Evolutionary conservation across 1,140 invertebrate species (phyloP), one percentile per base, ranked within the genome.

Genomic region (Zelostemma sp.): DNA sequence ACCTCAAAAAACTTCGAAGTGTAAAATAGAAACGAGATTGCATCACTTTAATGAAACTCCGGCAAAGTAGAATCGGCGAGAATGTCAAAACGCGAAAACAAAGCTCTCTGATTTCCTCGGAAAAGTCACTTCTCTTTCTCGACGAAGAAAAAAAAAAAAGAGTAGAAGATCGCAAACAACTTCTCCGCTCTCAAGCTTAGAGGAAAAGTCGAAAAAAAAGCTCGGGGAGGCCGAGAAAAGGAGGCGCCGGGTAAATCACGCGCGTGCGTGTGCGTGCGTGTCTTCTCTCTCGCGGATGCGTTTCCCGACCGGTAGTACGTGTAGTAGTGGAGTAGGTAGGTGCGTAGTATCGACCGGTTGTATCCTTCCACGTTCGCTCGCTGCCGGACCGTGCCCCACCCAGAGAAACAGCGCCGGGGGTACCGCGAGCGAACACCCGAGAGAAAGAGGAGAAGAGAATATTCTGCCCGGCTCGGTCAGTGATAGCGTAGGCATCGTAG

Each of bases 401-500:
- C 68, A 62, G 58, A 18, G 58, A 57, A 31, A 19, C 35, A 53
- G 49, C 9, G 35, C 3, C 35, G 35, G 35, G 35, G 9, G 35
- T 1, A 38, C 15, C 18, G 35, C 12, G 38, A 28, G 48, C n/a
- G 45, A 19, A 1, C 40, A 12, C n/a, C 11, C 21, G 25, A 14
- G 25, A 35, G 47, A 21, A 8, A 65, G 40, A 17, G 35, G 41
- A 18, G 43, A 15, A 31, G 54, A 62, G 63, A 60, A 66, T 75
- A 77, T 78, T 69, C 73, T 68, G 70, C 67, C 74, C 73, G 40
- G 17, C 49, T 48, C 63, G 75, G 78, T 83, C 81, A 84, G 80
- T 82, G 80, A 84, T 82, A 84, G 79, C 80, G 79, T 79, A 81
- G 80, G 82, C 77, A 79, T 77, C 80, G 81, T 80, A 78, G 79